A percentile compares a stretch with the other conserved stretches of the same genome.
Evolutionary conservation across 2,888 invertebrate species (phyloP).

Genomic region (Dynastes maya): DNA sequence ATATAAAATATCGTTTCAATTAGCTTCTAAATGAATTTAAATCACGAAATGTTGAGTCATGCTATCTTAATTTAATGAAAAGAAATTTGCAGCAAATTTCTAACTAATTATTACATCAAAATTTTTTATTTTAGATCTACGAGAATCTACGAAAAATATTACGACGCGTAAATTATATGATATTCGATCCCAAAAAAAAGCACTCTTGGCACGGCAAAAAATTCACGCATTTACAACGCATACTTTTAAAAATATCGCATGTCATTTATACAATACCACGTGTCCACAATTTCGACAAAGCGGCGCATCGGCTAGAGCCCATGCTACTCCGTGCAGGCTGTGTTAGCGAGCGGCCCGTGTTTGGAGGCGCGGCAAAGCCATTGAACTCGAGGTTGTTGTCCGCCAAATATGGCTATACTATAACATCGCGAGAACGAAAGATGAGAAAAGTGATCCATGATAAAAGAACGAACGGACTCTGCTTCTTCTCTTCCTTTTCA

Average conservation of each 20-base stretch:
- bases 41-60: too few species aligned
- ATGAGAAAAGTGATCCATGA: slow-evolving; percentile 59
- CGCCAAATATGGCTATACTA: slow-evolving; percentile 67
- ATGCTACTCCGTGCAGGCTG: slow-evolving; percentile 52
- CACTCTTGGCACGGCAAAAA: slow-evolving; percentile 40
- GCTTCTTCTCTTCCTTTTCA: slow-evolving; percentile 13
- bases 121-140: too few species aligned
- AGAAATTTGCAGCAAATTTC: too few species aligned
- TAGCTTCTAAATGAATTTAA: neutral
- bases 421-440: slow-evolving; percentile 28
- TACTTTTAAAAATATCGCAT: slow-evolving; percentile 47
- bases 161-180: slow-evolving; percentile 7
- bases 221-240: slow-evolving; percentile 44
- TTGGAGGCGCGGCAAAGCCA: slow-evolving; percentile 68
- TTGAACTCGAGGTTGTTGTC: slow-evolving; percentile 70
- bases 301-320: slow-evolving; percentile 53
- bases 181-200: neutral
- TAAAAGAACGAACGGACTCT: slow-evolving; percentile 43
- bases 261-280: slow-evolving; percentile 56
- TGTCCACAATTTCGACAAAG: slow-evolving; percentile 53
- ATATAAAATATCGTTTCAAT: neutral
- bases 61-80: too few species aligned
- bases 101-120: too few species aligned
- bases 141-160: neutral
- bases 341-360: slow-evolving; percentile 60